Evolutionary conservation across 2,888 invertebrate species (phyloP).

Genomic region (Macrosiphum euphorbiae): DNA sequence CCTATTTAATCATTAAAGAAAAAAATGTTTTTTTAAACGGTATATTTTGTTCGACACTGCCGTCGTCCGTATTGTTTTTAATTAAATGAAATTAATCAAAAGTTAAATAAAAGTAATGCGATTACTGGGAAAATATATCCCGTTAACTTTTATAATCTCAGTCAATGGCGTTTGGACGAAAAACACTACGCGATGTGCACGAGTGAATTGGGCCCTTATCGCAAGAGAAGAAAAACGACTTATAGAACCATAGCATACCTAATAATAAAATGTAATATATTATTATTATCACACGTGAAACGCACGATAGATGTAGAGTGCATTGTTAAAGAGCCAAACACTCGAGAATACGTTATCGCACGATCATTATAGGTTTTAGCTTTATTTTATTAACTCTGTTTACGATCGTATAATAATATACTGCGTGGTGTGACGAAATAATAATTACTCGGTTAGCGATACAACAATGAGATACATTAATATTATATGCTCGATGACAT

Average conservation of each 20-base stretch:
- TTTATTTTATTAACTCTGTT: background rate
- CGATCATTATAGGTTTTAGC: background rate
- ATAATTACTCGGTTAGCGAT: background rate
- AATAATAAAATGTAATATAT: conserved; percentile 2
- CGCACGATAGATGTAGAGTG: background rate
- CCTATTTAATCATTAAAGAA: background rate
- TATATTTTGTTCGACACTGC: background rate
- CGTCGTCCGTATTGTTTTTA: background rate
- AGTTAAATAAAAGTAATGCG: background rate
- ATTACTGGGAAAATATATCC: background rate
- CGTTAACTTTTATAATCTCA: background rate
- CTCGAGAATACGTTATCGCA: background rate
- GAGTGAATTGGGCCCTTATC: background rate
- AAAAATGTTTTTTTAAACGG: background rate
- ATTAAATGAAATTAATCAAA: conserved; percentile 12
- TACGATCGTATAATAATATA: background rate
- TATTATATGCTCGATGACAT: background rate
- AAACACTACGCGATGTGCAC: background rate
- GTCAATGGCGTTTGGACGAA: background rate
- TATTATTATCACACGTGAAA: background rate
- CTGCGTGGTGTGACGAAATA: background rate
- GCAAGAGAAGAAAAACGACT: background rate
- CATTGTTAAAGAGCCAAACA: background rate
- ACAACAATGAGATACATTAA: background rate
- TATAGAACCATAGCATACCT: background rate